A percentile compares a stretch with the other conserved stretches of the same genome.
Evolutionary conservation across 2,888 invertebrate genomes (phyloP).

Genomic region (Agonopterix alstromeriana): DNA sequence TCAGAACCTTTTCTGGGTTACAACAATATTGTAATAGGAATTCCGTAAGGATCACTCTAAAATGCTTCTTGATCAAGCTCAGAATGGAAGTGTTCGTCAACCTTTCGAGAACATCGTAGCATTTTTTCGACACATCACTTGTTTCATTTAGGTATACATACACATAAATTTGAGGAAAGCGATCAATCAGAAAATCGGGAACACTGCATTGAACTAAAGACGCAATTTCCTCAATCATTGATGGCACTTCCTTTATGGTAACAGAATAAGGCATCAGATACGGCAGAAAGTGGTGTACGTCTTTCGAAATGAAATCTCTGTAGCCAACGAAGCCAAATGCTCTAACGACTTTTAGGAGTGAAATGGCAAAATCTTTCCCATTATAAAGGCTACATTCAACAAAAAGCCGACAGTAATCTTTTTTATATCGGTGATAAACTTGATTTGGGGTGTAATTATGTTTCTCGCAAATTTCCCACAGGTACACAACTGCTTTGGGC

Average conservation of each 20-base stretch:
- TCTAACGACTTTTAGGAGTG: slow-evolving; percentile 78
- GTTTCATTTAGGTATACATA: slow-evolving; percentile 81
- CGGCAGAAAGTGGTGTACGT: slow-evolving; percentile 81
- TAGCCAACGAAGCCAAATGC: slow-evolving; percentile 83
- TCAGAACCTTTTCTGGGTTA: slow-evolving; percentile 77
- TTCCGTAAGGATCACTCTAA: slow-evolving; percentile 80
- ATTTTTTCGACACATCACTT: slow-evolving; percentile 74
- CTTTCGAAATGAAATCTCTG: slow-evolving; percentile 82
- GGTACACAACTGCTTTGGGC: slow-evolving; percentile 74
- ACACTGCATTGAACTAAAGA: slow-evolving; percentile 75
- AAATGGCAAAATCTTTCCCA: slow-evolving; percentile 75
- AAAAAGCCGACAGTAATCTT: slow-evolving; percentile 77
- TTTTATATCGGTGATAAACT: slow-evolving; percentile 79
- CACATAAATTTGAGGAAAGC: slow-evolving; percentile 83
- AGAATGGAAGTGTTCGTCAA: slow-evolving; percentile 75
- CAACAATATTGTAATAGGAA: slow-evolving; percentile 80
- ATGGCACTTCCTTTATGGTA: slow-evolving; percentile 71
- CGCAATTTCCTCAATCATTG: slow-evolving; percentile 80
- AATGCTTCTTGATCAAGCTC: slow-evolving; percentile 79
- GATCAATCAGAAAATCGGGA: slow-evolving; percentile 78
- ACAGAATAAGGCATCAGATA: slow-evolving; percentile 78
- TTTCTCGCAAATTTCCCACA: slow-evolving; percentile 74
- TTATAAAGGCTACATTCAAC: slow-evolving; percentile 77
- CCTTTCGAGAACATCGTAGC: slow-evolving; percentile 78
- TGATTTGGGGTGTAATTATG: slow-evolving; percentile 73